phyloP scores from a whole-genome alignment of 2,113 vertebrate genomes.

The Papio anubis region DNA sequence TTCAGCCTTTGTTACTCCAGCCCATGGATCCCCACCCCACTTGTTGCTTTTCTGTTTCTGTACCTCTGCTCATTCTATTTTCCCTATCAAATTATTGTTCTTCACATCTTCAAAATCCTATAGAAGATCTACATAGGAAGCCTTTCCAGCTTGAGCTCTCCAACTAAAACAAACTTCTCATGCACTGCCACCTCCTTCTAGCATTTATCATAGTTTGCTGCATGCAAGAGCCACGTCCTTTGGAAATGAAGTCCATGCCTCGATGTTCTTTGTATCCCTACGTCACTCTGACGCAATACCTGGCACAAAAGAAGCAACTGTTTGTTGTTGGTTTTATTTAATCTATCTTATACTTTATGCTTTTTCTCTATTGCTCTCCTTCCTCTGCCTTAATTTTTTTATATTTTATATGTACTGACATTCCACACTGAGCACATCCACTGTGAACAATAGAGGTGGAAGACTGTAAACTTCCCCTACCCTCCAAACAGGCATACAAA shows the following conservation, averaged over 20 bases:
- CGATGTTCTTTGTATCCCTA: background rate
- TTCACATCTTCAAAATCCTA: background rate
- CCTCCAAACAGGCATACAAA: background rate
- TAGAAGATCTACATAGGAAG: background rate
- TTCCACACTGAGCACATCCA: background rate
- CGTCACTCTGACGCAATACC: background rate
- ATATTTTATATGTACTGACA: background rate
- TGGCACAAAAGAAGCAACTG: background rate
- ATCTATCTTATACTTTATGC: too few species aligned
- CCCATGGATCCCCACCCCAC: fast-evolving
- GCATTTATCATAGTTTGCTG: background rate
- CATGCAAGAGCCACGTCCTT: background rate
- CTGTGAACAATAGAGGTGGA: background rate
- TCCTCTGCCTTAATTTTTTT: background rate
- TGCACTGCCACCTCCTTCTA: background rate
- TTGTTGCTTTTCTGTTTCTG: background rate
- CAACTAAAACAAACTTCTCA: background rate
- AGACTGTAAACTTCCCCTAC: background rate
- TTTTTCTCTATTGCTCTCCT: background rate
- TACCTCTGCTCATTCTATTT: background rate
- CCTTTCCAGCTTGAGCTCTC: background rate
- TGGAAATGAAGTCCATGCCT: background rate
- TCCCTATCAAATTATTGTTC: background rate
- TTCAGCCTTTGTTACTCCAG: background rate
- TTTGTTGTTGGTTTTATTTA: background rate